Evolutionary conservation across 1,140 invertebrate species (phyloP), one percentile per base, ranked within the genome.

Genomic region (Holcopasites calliopsidis): DNA sequence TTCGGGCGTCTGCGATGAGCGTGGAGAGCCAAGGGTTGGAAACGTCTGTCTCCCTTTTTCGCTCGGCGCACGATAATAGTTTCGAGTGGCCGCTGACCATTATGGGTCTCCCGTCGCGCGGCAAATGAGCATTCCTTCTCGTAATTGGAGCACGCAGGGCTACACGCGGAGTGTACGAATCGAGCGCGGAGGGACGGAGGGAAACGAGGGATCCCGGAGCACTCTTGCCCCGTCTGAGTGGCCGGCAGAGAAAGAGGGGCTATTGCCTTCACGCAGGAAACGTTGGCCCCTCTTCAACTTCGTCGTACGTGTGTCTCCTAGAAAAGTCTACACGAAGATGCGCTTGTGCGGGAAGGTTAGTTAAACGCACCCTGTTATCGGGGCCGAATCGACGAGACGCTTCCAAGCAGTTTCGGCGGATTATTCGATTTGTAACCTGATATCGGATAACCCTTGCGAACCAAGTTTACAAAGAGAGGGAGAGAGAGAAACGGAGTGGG

Each of bases 41-140:
- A 18, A 61, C 18, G 23, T 5, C 8, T 33, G 13, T 7, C 26
- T 33, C 50, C n/a, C 58, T 47, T 64, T 52, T 33, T 47, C 23
- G 57, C 44, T n/a, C 26, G 21, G 21, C 21, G 80, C 31, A 83
- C 78, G 81, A 86, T 86, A 85, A 86, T 85, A 86, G 85, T 84
- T 85, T 86, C 72, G 81, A 85, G 83, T 85, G 83, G 75, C 81
- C 66, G 78, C 77, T 83, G 84, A 81, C 85, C 84, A 83, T 86
- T 86, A 86, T 58, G 62, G 74, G 74, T 74, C 81, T 79, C 84
- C 84, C 72, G 81, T n/a, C 72, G 84, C 52, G 81, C 73, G 66
- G 58, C 79, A 85, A 86, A 86, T 85, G 85, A 86, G 85, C 85
- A 86, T 86, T 86, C 85, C 85, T 86, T 65, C 76, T 82, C 76